Base-by-base conservation (phyloP, 2,888 invertebrate genomes). In the Clostera curtula region DNA sequence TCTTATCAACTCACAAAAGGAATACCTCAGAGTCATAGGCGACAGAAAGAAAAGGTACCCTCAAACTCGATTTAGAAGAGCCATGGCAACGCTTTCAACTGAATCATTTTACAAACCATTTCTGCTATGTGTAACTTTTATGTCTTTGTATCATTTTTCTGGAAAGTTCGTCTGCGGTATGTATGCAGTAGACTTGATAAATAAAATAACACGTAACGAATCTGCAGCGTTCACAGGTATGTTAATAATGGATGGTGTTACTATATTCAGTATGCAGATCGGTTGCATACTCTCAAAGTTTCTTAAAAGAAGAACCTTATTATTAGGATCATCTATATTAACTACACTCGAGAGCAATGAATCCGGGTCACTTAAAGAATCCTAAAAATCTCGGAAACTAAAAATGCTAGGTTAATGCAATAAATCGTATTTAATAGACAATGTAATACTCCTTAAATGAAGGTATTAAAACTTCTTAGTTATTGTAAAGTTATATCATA, bases 221-320 rank as follows among this genome's bases (percentile, higher is more conserved):
- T 25, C 38, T 1, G 29, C 42, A 1, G 53, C 57, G 2, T 52
- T 57, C 19, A 12, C 24, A 14, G 58, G 51, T 3, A 59, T 63
- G 55, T 25, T 61, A 1, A 43, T 53, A 11, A 31, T 63, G 15
- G 62, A 61, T 19, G 56, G 52, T 2, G 34, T 60, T 0, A 57
- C 56, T 1, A 42, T 62, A 1, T 10, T 38, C 0, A 50, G 54
- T 1, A 59, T 55, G 53, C 59, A 59, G 24, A 5, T 51, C 6
- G 65, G 64, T 0, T 56, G 61, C 34, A 23, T 27, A 3, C 10
- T 58, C 5, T 31, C 53, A 1, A 56, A 45, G 25, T 28, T 48
- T 19, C 13, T 58, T 3, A 55, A 44, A 23, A 40, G 59, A 26
- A 31, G 63, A 5, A 52, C 44, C 5, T 30, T 56, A 16, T 31